Conservation (phyloP, 2,797 vertebrate genomes). For the Luscinia megarhynchos region DNA sequence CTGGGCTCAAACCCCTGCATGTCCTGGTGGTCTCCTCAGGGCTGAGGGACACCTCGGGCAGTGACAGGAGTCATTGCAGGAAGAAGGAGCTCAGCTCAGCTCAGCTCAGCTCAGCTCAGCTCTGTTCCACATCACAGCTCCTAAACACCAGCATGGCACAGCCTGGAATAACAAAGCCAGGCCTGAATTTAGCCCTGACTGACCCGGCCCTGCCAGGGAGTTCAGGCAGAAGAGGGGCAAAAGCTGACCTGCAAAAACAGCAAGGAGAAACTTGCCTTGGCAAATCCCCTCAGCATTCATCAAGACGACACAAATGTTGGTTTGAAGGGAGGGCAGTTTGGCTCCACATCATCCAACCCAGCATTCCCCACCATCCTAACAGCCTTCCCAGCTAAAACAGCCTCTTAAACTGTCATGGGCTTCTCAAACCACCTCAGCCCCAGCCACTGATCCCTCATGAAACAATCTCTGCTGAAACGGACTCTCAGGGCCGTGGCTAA, state of each 20-base stretch:
- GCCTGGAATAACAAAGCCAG: neutral
- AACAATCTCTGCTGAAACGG: neutral
- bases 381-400: constrained; percentile 19
- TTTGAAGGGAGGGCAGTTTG: constrained; percentile 8
- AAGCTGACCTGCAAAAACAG: neutral
- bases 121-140: too few relatives aligned
- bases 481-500: neutral
- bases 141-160: too few relatives aligned
- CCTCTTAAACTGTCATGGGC: constrained; percentile 25
- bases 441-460: neutral
- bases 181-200: neutral
- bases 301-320: neutral
- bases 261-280: neutral
- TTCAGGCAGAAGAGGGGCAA: neutral
- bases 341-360: neutral
- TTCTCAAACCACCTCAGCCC: neutral
- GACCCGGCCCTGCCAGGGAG: neutral
- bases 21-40: too few relatives aligned
- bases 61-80: too few relatives aligned
- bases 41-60: too few relatives aligned
- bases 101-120: neutral
- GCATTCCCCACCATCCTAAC: constrained; percentile 22
- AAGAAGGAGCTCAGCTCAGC: too few relatives aligned
- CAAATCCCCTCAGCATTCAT: neutral
- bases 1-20: too few relatives aligned